phyloP scores from a whole-genome alignment of 1,140 invertebrate genomes.

The Aphelenchoides avenae region DNA sequence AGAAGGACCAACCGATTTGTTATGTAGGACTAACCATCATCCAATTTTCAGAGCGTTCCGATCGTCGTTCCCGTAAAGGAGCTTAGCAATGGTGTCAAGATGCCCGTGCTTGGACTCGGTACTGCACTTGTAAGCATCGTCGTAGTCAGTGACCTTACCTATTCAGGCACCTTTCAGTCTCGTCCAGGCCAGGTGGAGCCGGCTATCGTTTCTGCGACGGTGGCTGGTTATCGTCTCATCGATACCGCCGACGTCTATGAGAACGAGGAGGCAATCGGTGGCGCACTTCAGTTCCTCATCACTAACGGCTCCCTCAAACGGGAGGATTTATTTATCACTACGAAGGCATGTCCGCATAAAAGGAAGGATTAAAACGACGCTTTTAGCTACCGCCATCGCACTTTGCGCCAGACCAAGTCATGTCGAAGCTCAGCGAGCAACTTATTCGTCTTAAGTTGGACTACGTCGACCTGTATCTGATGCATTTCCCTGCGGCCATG shows the following conservation, averaged over 20 bases:
- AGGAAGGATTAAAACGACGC: too few species aligned
- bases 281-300: slow-evolving; percentile 72
- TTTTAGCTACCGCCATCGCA: too few species aligned
- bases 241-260: slow-evolving; percentile 79
- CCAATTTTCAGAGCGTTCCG: too few species aligned
- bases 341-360: slow-evolving; percentile 63
- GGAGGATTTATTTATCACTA: slow-evolving; percentile 75
- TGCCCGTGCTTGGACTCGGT: slow-evolving; percentile 32
- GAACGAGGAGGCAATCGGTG: slow-evolving; percentile 75
- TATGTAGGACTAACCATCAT: too few species aligned
- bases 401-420: slow-evolving; percentile 66
- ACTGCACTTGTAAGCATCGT: slow-evolving; percentile 39
- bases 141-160: too few species aligned
- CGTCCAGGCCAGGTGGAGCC: slow-evolving; percentile 70
- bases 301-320: slow-evolving; percentile 69
- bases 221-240: slow-evolving; percentile 79
- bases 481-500: slow-evolving; percentile 72
- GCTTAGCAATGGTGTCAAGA: slow-evolving; percentile 34
- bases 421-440: slow-evolving; percentile 70
- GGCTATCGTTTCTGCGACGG: slow-evolving; percentile 75
- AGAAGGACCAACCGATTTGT: too few species aligned
- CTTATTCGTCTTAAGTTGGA: slow-evolving; percentile 71
- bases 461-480: slow-evolving; percentile 78
- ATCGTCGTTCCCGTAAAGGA: too few species aligned
- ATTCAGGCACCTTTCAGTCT: too few species aligned